Base-by-base conservation (phyloP, 2,888 invertebrate species). In the Drosophila mimetica region DNA sequence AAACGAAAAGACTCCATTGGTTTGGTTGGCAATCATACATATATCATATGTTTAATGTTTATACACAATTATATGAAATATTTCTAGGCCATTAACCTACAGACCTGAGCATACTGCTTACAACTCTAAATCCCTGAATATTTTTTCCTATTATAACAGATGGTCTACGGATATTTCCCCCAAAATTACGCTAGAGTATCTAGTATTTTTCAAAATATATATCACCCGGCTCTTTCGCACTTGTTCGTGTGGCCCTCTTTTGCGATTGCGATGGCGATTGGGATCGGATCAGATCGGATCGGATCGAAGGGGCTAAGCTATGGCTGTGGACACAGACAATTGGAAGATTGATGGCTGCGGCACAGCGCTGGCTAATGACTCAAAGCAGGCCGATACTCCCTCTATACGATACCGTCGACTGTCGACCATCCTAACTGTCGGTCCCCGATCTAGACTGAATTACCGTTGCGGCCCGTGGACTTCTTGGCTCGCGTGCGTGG, bases 311-410 rank as follows among this genome's bases (percentile, higher is more conserved):
- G 57, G 60, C 44, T 46, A 50, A 61, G 65, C 53, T 65, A 47
- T n/a, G 16, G 60, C 66, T 25, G 16, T 52, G 58, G 55, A 77
- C 66, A 46, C 14, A 60, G 50, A 61, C 50, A 83, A 72, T 84
- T 83, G 78, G 60, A 80, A 81, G 78, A 81, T 81, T 81, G 84
- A 80, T 80, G 80, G 64, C 71, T 67, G 61, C 66, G 65, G 42
- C 14, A 53, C 60, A 54, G 44, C 25, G 63, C 25, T 60, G 65
- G 69, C 74, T 80, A 80, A 83, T 80, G 74, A 83, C 20, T 39
- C 75, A 77, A 80, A 80, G 80, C 69, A 51, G 42, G 65, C 55
- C 77, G 46, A 42, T 6, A 28, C 25, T 9, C 28, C 8, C 25
- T 7, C 60, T 44, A 36, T 44, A 55, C 34, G 59, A 59, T 59